A percentile compares a stretch with the other conserved stretches of the same genome.
These are phyloP conservation scores for Austrofundulus limnaeus DNA, from an alignment of 2,113 vertebrate species.

Conservation along the genomic window DNA sequence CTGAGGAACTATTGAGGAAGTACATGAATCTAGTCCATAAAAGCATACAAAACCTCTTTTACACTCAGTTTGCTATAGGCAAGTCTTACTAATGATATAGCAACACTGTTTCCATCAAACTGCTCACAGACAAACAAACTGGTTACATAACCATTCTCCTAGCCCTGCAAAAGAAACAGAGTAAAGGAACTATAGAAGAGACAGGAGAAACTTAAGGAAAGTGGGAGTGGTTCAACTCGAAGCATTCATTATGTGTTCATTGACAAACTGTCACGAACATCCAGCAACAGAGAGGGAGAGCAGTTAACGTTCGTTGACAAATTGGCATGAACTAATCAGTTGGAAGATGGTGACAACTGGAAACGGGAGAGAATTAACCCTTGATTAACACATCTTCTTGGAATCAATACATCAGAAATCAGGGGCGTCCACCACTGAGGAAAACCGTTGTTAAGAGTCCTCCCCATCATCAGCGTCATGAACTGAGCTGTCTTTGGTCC, in stretches of 20 bases:
- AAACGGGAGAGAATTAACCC: constrained; percentile 29
- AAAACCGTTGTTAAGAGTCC: constrained; percentile 87
- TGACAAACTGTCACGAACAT: constrained; percentile 46
- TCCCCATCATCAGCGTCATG: constrained; percentile 61
- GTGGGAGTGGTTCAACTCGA: constrained; percentile 36
- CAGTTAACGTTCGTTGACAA: constrained; percentile 41
- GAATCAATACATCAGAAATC: constrained; percentile 59
- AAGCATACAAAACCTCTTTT: constrained; percentile 56
- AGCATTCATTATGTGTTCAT: constrained; percentile 39
- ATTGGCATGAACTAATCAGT: constrained; percentile 50
- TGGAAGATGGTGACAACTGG: constrained; percentile 43
- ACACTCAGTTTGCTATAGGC: constrained; percentile 56
- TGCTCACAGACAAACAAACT: constrained; percentile 49
- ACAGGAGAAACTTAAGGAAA: constrained; percentile 6
- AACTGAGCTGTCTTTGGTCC: constrained; percentile 92
- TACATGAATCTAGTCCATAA: constrained; percentile 65
- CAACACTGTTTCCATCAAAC: constrained; percentile 33
- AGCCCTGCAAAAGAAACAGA: constrained; percentile 49
- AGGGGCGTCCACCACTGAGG: constrained; percentile 37
- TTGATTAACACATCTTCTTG: constrained; percentile 53
- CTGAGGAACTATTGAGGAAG: constrained; percentile 26
- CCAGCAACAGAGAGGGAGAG: constrained; percentile 25
- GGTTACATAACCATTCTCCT: constrained; percentile 41
- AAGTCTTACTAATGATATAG: constrained; percentile 53
- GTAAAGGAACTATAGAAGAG: constrained; percentile 21